Conservation (phyloP, 2,113 vertebrate species). For the Onychostruthus taczanowskii region DNA sequence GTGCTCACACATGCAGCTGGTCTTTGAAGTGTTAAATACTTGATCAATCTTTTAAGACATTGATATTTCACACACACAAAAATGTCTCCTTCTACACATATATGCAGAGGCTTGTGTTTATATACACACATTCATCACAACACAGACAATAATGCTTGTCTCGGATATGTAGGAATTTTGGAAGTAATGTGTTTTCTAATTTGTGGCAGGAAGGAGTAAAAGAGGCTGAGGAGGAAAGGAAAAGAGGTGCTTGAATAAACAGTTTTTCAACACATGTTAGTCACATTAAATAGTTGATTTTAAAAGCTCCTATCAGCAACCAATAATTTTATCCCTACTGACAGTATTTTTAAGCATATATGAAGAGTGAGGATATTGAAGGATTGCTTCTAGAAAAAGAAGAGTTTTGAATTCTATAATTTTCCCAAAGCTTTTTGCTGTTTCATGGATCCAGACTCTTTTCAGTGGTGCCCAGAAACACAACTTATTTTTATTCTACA, state of each 20-base stretch:
- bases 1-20: not conserved
- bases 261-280: not conserved
- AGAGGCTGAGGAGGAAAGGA: not conserved
- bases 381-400: not conserved
- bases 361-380: not conserved
- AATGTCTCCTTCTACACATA: not conserved
- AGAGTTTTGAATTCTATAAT: not conserved
- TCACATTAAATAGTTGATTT: not conserved
- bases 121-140: not conserved
- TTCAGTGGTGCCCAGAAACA: not conserved
- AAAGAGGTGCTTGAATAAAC: not conserved
- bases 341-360: not conserved
- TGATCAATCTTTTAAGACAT: not conserved
- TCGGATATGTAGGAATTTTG: not conserved
- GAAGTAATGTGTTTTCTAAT: not conserved
- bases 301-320: not conserved
- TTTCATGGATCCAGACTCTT: not conserved
- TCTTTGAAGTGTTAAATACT: not conserved
- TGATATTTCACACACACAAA: not conserved
- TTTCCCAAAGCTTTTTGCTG: not conserved
- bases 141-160: not conserved
- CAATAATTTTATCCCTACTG: not conserved
- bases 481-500: not conserved
- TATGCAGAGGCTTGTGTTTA: not conserved
- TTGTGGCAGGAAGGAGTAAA: not conserved